Base-by-base conservation (phyloP, 2,888 invertebrate species). In the Coenonympha arcania region DNA sequence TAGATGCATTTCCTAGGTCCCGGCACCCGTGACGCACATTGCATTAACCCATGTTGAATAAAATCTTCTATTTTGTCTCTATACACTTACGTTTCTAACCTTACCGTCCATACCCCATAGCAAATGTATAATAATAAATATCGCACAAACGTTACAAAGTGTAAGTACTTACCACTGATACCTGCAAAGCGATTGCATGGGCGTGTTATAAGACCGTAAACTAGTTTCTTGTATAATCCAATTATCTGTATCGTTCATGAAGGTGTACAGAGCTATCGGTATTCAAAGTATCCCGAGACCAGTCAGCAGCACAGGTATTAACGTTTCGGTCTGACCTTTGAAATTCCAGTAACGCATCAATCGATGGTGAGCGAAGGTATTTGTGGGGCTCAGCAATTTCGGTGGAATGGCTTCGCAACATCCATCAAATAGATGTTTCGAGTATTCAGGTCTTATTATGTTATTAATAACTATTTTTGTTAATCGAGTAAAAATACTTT, bases 311-410 rank as follows among this genome's bases (percentile, higher is more conserved):
- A 26, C 58, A 52, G 57, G 54, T 57, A 56, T 54, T 54, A 57
- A 62, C 66, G 34, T 62, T 64, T 63, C 65, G 68, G 60, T 63
- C 57, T 64, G 71, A 73, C 72, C 78, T 73, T 68, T 68, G 73
- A 64, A 70, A 81, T 79, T 69, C 71, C 66, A 64, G 66, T 61
- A 63, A 71, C 71, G 69, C 64, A 66, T 57, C 56, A 61, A 64
- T 61, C 68, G 61, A 58, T 64, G 59, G 60, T 59, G 65, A 67
- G 64, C 70, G 62, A 64, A 58, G 63, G 60, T 52, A 65, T 65
- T 64, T 57, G 48, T 18, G 48, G 52, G 45, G 40, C 11, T 46
- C 44, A 24, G 39, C 34, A 37, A 31, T 48, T 31, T 46, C 34
- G 34, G 18, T 49, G 36, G 46, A 52, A 52, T 30, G 24, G 42